These are phyloP conservation scores for Zeugodacus cucurbitae DNA, from an alignment of 1,140 invertebrate genomes.

Conservation along the genomic window DNA sequence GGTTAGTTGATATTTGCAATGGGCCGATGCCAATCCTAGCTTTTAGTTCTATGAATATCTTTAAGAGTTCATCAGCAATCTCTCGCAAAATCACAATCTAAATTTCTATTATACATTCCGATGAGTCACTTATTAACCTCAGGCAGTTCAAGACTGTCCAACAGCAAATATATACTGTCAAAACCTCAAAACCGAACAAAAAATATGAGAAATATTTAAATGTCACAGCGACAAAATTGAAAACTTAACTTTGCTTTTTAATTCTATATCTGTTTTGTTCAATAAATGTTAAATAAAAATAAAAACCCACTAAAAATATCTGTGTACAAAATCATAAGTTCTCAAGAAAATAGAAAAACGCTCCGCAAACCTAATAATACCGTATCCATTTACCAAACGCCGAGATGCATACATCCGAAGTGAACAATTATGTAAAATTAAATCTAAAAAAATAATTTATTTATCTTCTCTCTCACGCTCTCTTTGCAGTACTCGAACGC, in stretches of 20 bases:
- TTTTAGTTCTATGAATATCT: no score
- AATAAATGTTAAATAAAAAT: slow-evolving; percentile 21
- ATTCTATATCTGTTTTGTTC: slow-evolving; percentile 17
- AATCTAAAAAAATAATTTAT: neutral
- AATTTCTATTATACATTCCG: no score
- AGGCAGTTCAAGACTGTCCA: neutral
- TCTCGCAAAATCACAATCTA: no score
- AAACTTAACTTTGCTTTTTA: slow-evolving; percentile 21
- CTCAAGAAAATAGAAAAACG: neutral
- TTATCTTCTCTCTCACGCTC: neutral
- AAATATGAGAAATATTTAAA: neutral
- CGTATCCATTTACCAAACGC: neutral
- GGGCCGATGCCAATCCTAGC: no score
- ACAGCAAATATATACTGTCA: neutral
- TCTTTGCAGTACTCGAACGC: slow-evolving; percentile 44
- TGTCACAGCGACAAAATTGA: neutral
- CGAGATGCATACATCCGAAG: neutral
- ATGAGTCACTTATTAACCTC: no score
- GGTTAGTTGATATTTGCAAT: no score
- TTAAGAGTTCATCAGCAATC: no score
- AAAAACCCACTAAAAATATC: neutral
- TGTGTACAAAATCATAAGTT: slow-evolving; percentile 8
- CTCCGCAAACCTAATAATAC: neutral
- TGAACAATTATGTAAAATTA: neutral
- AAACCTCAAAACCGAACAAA: neutral